A percentile compares a stretch with the other conserved stretches of the same genome.
Evolutionary conservation across 2,113 vertebrate species (phyloP).

Genomic region (Psephotus haematonotus): DNA sequence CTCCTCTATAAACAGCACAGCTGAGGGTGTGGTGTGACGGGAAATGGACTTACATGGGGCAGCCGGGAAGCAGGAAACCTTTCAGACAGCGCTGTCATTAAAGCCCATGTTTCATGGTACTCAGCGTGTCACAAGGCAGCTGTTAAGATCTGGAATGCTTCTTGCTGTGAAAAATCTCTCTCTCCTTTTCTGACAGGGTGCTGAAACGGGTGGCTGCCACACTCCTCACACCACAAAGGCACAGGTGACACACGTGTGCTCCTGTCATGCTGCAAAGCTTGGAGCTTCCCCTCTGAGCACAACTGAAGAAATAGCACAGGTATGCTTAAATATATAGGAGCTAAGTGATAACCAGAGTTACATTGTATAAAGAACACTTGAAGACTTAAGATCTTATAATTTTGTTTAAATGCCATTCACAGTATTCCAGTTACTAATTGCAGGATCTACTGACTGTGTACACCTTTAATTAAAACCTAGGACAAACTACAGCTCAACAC

Average conservation of each 20-base stretch:
- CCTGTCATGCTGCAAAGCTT: not conserved
- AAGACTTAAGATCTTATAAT: not conserved
- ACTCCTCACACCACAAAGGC: not conserved
- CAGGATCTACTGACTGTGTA: not conserved
- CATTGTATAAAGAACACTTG: not conserved
- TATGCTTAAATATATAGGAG: not conserved
- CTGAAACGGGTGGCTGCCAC: not conserved
- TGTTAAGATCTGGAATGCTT: not conserved
- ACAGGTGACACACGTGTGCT: not conserved
- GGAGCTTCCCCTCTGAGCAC: not conserved
- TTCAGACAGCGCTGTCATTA: not conserved
- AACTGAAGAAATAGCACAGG: accelerated
- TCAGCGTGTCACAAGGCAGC: not conserved
- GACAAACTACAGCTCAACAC: not conserved
- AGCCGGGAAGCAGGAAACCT: not conserved
- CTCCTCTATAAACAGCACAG: not conserved
- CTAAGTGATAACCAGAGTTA: not conserved
- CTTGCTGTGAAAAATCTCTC: not conserved
- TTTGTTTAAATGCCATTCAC: not conserved
- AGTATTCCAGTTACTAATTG: not conserved
- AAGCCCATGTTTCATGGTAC: not conserved
- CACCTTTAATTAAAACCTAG: not conserved
- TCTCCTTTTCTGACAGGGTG: not conserved
- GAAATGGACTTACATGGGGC: not conserved
- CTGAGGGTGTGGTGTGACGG: not conserved